A percentile compares a stretch with the other conserved stretches of the same genome.
Conservation (phyloP, 2,888 invertebrate genomes). For the Epinotia demarniana region DNA sequence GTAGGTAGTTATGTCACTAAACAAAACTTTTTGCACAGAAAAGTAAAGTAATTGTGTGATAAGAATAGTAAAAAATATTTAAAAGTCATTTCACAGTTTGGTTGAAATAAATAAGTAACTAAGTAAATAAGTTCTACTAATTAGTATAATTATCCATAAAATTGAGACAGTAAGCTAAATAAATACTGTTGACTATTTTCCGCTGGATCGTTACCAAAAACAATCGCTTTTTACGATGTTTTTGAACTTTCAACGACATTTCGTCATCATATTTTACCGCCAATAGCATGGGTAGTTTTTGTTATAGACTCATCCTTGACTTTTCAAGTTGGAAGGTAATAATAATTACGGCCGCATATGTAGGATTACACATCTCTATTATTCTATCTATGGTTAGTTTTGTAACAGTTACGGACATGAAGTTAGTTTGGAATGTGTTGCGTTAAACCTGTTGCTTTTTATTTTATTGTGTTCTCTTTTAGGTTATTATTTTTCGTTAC, state of each 20-base stretch:
- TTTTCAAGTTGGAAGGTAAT: slow-evolving; percentile 34
- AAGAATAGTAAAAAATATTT: too few species aligned
- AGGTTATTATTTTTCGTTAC: background rate
- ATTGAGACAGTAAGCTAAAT: background rate
- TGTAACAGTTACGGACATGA: slow-evolving; percentile 26
- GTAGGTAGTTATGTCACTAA: too few species aligned
- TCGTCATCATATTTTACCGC: slow-evolving; percentile 34
- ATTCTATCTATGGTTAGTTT: slow-evolving; percentile 38
- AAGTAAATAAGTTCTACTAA: too few species aligned
- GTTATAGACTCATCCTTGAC: slow-evolving; percentile 39
- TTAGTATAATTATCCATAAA: too few species aligned
- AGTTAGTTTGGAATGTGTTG: slow-evolving; percentile 34
- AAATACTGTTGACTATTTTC: background rate
- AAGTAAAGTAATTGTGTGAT: too few species aligned
- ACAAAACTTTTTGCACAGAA: background rate
- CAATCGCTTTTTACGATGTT: slow-evolving; percentile 18
- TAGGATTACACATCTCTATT: slow-evolving; percentile 41
- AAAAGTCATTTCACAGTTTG: too few species aligned
- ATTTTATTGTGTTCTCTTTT: slow-evolving; percentile 20
- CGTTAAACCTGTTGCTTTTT: slow-evolving; percentile 16
- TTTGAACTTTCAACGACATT: slow-evolving; percentile 33
- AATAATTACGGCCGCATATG: slow-evolving; percentile 39
- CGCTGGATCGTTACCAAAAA: background rate
- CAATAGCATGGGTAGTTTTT: slow-evolving; percentile 23
- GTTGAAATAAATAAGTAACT: too few species aligned